Percentiles rank a stretch among this genome's conserved stretches.
Conservation (phyloP, 2,888 invertebrate genomes). For the Cephus pygmeus region DNA sequence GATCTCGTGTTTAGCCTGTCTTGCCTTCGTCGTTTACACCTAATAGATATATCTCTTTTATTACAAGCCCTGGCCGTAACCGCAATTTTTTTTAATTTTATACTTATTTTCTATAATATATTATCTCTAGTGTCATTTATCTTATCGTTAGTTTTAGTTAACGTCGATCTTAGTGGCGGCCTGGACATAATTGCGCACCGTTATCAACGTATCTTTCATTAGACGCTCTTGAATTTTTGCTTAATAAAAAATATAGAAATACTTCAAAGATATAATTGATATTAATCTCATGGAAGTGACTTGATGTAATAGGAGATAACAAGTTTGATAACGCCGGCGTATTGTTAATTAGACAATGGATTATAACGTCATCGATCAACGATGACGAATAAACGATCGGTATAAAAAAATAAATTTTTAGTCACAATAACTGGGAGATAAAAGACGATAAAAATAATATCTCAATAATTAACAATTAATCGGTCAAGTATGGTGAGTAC, state of each 20-base stretch:
- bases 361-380: not conserved
- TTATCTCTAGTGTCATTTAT: not conserved
- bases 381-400: not conserved
- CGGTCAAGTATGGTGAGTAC: not conserved
- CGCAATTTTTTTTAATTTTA: slow-evolving; percentile 19
- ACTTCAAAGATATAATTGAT: not conserved
- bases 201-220: not conserved
- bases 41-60: not conserved
- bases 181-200: not conserved
- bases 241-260: not conserved
- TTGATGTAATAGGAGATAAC: not conserved
- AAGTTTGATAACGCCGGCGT: not conserved
- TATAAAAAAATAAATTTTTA: not conserved
- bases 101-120: slow-evolving; percentile 2
- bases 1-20: not conserved
- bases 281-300: not conserved
- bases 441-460: slow-evolving; percentile 12
- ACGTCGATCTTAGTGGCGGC: not conserved
- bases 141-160: not conserved
- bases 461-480: slow-evolving; percentile 6
- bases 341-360: no score
- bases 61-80: not conserved
- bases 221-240: not conserved
- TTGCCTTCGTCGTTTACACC: not conserved
- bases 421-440: slow-evolving; percentile 7